These are phyloP conservation scores for Pteropus rufus DNA, from an alignment of 2,797 vertebrate species.

Conservation along the genomic window DNA sequence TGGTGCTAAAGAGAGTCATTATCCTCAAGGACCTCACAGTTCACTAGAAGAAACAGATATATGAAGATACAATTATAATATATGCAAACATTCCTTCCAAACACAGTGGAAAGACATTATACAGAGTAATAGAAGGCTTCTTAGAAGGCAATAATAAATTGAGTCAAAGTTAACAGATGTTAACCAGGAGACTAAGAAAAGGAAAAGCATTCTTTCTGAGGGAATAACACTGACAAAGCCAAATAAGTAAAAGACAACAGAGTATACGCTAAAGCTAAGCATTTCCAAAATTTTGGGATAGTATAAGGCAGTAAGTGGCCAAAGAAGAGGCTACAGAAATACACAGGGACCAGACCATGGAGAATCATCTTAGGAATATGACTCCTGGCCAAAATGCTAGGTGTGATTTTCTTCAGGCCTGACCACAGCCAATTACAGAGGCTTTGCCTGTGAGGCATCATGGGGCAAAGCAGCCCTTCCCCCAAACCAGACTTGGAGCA, in stretches of 20 bases:
- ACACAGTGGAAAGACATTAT: background rate
- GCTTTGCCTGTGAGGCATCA: background rate
- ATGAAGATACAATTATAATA: background rate
- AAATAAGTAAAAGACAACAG: background rate
- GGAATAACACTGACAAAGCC: background rate
- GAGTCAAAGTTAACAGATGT: background rate
- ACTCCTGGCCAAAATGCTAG: background rate
- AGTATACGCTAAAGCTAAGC: background rate
- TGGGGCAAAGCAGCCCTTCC: background rate
- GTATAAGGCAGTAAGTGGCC: background rate
- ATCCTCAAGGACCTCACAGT: background rate
- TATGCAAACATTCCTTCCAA: background rate
- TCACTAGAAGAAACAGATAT: background rate
- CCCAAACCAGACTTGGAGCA: background rate
- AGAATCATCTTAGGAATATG: background rate
- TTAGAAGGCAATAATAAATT: background rate
- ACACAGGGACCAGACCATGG: background rate
- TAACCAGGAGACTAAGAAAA: slow-evolving; percentile 9
- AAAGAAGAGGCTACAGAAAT: background rate
- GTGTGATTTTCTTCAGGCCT: background rate
- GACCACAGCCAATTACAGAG: background rate
- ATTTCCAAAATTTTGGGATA: background rate
- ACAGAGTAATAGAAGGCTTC: background rate
- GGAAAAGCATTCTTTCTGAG: slow-evolving; percentile 19
- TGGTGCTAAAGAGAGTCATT: background rate